Base-by-base conservation (phyloP, 2,113 vertebrate species). In the Pipa parva region DNA sequence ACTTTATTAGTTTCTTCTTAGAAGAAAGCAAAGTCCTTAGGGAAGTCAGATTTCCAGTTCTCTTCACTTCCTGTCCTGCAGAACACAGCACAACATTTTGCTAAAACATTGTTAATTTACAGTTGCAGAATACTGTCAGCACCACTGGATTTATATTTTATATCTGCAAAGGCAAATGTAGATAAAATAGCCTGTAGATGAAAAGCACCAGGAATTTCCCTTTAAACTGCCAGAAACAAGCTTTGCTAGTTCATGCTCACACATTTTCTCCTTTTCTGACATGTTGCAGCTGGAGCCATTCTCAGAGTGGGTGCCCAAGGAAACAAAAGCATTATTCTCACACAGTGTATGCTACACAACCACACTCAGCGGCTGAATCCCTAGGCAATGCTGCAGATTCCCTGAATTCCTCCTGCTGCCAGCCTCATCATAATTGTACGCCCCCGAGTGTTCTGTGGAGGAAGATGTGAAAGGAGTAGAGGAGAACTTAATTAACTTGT, bases 271-370 rank as follows among this genome's bases (percentile, higher is more conserved):
- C 17, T 15, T 15, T 21, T 33, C 17, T 28, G 29, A 29, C n/a
- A 58, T 12, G 55, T 20, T 36, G 29, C 10, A 29, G 21, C 48
- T 70, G 66, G 66, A 52, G 49, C 39, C 57, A 67, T 29, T 18
- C 17, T 31, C 45, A n/a, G 45, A n/a, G 58, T 70, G 36, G 66
- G 66, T 45, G 66, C 61, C 66, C 51, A 25, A 18, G 1, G 61
- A 45, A 70, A 70, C 66, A 70, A 61, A 70, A 36, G 66, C 49
- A 61, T 52, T 39, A 70, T 70, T 70, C 57, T 70, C 33, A 45
- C 45, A 45, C 26, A 11, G 25, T 61, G 20, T 28, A 21, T 59
- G 56, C 31, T 60, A 42, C 52, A 48, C 36, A 18, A 54, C 21
- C 20, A 31, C 25, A 49, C 21, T 49, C 21, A 67, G 37, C 2